Base-by-base conservation (phyloP, 2,113 vertebrate genomes). In the Ceyx margarethae region DNA sequence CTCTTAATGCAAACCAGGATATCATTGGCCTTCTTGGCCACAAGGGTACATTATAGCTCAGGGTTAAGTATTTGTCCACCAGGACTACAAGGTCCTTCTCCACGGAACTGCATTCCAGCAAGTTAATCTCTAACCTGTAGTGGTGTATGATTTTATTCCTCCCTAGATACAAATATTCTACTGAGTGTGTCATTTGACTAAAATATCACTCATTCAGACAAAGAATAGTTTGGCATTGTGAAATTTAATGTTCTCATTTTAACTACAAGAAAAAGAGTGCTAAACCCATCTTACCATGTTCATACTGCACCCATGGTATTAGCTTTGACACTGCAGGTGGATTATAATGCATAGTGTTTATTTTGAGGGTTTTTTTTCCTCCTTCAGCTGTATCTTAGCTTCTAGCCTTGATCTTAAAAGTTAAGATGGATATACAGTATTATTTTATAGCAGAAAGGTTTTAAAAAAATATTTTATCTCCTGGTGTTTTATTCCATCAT, bases 381-480 rank as follows among this genome's bases (percentile, higher is more conserved):
- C 29, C 89, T 76, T 62, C 88, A 91, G 35, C 72, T 96, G 28
- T 90, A 79, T 91, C 69, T 96, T 95, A 95, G 85, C 72, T 96
- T 80, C 78, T 94, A 91, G 74, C 81, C 89, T 97, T 95, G 90
- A 96, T 97, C 89, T 97, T 95, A 96, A 95, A 96, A 97, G 86
- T 91, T 89, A 96, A 97, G 95, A 97, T 97, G 91, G 85, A 97
- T 96, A 85, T 87, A 96, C 74, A 82, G 56, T 64, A 95, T 96
- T 96, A 96, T 96, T 93, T 95, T 89, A 69, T 83, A 96, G 82
- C 67, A 94, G 81, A 96, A 97, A 91, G 53, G 43, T 72, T 91
- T 91, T 84, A 93, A 97, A 97, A 96, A 97, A 96, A 97, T 97
- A 96, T 98, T 97, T 97, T 96, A 80, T 96, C 61, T 89, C 60